Conservation (phyloP, 2,888 invertebrate genomes). For the Pachycephus smyrnensis region DNA sequence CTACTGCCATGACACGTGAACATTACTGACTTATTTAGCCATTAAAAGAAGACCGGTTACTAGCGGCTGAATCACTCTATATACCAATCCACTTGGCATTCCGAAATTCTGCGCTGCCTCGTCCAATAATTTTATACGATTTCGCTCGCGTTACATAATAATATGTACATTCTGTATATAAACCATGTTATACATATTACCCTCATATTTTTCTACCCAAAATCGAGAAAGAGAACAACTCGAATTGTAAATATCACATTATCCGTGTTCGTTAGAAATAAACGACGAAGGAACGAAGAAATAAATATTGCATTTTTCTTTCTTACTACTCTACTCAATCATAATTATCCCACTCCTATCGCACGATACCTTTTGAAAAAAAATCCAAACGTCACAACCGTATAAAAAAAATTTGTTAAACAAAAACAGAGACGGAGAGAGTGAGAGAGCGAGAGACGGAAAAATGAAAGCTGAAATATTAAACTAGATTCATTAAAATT, state of each 20-base stretch:
- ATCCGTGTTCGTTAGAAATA: constrained; percentile 27
- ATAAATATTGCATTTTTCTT: constrained; percentile 34
- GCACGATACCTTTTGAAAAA: no score
- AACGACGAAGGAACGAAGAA: constrained; percentile 29
- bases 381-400: no score
- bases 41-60: no score
- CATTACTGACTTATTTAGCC: no score
- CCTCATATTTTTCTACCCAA: constrained; percentile 65
- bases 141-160: neutral
- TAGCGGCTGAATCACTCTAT: no score
- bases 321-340: no score
- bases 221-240: constrained; percentile 26
- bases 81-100: no score
- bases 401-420: no score
- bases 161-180: constrained; percentile 15
- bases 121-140: no score
- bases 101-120: no score
- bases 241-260: constrained; percentile 47
- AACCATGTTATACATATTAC: constrained; percentile 33
- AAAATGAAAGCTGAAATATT: constrained; percentile 21
- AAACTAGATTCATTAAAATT: constrained; percentile 9
- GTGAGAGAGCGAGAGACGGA: constrained; percentile 19
- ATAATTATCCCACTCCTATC: no score
- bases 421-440: constrained; percentile 16
- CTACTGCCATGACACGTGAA: no score